A percentile compares a stretch with the other conserved stretches of the same genome.
Evolutionary conservation across 2,113 vertebrate genomes (phyloP).

Genomic region (Mormyrus iriodes): DNA sequence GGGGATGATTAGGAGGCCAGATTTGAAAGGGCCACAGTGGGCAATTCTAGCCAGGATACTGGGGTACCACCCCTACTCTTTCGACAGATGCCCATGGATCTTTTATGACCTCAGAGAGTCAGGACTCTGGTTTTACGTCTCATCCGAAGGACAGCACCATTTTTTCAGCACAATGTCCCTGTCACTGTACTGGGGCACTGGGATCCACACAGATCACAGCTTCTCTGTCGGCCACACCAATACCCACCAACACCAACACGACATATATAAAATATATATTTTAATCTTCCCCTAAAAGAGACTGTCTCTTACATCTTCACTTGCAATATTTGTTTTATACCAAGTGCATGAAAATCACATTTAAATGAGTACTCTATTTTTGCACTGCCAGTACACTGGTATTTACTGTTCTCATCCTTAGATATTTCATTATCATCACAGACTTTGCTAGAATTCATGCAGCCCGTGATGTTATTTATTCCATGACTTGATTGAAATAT

Average conservation of each 20-base stretch:
- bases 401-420: background rate
- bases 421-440: background rate
- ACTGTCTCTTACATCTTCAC: background rate
- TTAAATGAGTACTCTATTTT: constrained; percentile 5
- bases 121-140: background rate
- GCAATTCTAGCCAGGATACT: background rate
- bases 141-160: background rate
- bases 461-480: background rate
- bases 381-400: background rate
- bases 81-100: background rate
- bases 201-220: background rate
- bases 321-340: background rate
- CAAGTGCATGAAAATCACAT: background rate
- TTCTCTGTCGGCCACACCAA: background rate
- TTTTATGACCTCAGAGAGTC: background rate
- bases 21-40: background rate
- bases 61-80: background rate
- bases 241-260: background rate
- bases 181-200: background rate
- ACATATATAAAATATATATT: too few relatives aligned
- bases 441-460: background rate
- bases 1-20: background rate
- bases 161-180: background rate
- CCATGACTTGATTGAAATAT: background rate
- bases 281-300: background rate